Base-by-base conservation (phyloP, 2,113 vertebrate species). In the Oreochromis spilurus region DNA sequence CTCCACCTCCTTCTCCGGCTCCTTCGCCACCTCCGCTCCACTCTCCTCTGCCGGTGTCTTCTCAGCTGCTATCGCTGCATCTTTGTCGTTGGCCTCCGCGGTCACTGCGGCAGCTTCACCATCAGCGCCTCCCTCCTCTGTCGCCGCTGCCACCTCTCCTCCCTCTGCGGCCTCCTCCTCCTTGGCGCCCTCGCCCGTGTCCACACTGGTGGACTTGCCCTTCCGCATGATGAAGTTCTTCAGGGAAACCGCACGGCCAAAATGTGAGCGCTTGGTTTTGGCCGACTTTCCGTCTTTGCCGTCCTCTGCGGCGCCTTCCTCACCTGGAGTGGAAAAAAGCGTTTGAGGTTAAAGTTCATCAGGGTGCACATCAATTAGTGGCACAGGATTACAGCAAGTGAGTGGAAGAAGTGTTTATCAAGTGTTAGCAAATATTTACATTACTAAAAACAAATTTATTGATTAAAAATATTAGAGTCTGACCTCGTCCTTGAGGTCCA, bases 211-310 rank as follows among this genome's bases (percentile, higher is more conserved):
- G 83, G 96, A 95, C 78, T 97, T 97, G 58, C 96, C 96, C 89
- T 97, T 97, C 7, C 96, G 90, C 91, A 97, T 82, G 93, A 97
- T 96, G 95, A 97, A 97, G 89, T 97, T 97, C 90, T 97, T 97
- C 91, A 97, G 93, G 83, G 96, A 97, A 48, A 96, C 96, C 0
- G 96, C 96, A 1, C 96, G 96, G 91, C 95, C 95, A 1, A 96
- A 96, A 80, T 96, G 96, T 6, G 96, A 91, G 81, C 96, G 96
- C 89, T 96, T 97, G 88, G 95, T 88, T 84, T 96, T 97, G 91
- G 95, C 95, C 4, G 93, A 86, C 89, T 97, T 97, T 38, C 86
- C 88, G 43, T 96, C 96, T 94, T 95, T 96, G 72, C 93, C 88
- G 3, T 95, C 95, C 21, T 96, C 95, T 2, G 89, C 82, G 1